These are phyloP conservation scores for Volucella bombylans DNA, from an alignment of 2,888 invertebrate species.

Conservation along the genomic window DNA sequence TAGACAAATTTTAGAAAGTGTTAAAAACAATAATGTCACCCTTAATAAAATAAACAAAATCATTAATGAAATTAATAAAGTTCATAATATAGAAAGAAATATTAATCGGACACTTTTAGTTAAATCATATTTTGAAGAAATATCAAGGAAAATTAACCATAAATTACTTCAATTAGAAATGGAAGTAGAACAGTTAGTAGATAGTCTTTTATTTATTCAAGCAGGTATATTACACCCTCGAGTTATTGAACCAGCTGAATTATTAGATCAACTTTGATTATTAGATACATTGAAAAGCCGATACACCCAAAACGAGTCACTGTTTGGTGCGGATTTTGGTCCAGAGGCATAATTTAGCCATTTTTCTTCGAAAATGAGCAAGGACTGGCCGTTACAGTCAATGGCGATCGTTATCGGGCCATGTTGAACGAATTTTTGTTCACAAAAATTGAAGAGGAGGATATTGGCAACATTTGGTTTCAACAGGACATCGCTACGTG, in stretches of 20 bases:
- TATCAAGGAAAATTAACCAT: slow-evolving; percentile 6
- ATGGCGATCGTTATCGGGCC: too few relatives aligned
- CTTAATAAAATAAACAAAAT: neutral
- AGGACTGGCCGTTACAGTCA: too few relatives aligned
- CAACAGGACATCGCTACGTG: too few relatives aligned
- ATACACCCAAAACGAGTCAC: too few relatives aligned
- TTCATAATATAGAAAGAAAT: neutral
- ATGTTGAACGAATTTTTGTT: too few relatives aligned
- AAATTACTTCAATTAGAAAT: slow-evolving; percentile 18
- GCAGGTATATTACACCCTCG: slow-evolving; percentile 14
- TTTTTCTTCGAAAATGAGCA: too few relatives aligned
- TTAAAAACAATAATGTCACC: neutral
- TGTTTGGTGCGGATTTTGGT: too few relatives aligned
- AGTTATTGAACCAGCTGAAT: slow-evolving; percentile 6
- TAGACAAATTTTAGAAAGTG: neutral
- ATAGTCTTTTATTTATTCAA: slow-evolving; percentile 9
- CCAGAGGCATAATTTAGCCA: too few relatives aligned
- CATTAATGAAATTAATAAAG: slow-evolving; percentile 14
- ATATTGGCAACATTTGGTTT: too few relatives aligned
- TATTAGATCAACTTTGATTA: too few relatives aligned
- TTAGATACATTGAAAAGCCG: too few relatives aligned
- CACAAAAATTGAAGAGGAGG: too few relatives aligned
- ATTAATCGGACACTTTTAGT: neutral
- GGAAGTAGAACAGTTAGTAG: slow-evolving; percentile 14
- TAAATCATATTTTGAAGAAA: neutral